Conservation (phyloP, 2,797 vertebrate species). For the Sebastes diploproa region DNA sequence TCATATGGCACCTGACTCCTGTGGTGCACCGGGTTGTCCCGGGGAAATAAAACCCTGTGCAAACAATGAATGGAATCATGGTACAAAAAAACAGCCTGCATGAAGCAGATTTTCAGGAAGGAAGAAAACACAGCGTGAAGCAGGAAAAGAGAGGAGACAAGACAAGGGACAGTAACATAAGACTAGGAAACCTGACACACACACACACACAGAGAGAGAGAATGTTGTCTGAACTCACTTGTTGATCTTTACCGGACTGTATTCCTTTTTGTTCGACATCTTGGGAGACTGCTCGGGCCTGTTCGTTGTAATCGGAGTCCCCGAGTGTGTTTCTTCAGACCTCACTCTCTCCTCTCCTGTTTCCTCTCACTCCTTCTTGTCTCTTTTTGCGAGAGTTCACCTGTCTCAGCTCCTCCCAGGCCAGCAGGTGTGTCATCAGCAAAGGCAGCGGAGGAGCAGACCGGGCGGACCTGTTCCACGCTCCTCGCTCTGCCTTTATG, state of each 20-base stretch:
- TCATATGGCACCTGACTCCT: background rate
- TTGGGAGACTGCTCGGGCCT: constrained; percentile 19
- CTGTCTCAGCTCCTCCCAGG: constrained; percentile 73
- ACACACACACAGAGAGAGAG: background rate
- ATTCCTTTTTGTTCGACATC: constrained; percentile 77
- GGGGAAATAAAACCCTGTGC: background rate
- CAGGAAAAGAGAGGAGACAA: background rate
- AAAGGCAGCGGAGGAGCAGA: constrained; percentile 40
- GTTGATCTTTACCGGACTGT: constrained; percentile 54
- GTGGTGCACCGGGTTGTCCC: background rate
- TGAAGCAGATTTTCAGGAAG: background rate
- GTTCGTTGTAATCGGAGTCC: constrained; percentile 37
- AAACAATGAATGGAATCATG: constrained; percentile 4
- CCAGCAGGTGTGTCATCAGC: constrained; percentile 70
- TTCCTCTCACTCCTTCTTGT: background rate
- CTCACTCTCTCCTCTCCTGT: constrained; percentile 25
- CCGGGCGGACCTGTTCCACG: constrained; percentile 79
- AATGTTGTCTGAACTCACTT: constrained; percentile 68
- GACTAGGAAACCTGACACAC: constrained; percentile 19
- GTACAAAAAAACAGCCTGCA: background rate
- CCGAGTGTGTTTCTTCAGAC: constrained; percentile 14
- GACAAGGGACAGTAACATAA: background rate
- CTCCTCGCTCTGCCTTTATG: background rate
- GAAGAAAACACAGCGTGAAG: background rate
- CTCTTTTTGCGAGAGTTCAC: constrained; percentile 39